Evolutionary conservation across 2,113 vertebrate genomes (phyloP).

Genomic region (Nymphicus hollandicus): DNA sequence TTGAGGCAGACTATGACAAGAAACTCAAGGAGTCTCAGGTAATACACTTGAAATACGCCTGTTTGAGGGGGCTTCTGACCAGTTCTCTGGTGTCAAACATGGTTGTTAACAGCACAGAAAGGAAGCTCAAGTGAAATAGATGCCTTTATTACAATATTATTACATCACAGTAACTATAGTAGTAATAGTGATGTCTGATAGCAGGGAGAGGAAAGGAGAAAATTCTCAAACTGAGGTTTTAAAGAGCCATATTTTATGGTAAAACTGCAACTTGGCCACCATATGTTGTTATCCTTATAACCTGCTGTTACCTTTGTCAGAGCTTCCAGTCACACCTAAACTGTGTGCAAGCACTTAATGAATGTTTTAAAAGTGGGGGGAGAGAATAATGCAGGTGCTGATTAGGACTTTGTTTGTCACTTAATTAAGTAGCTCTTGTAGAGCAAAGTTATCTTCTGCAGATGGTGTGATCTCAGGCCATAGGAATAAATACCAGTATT

Average conservation of each 20-base stretch:
- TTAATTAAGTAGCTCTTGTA: background rate
- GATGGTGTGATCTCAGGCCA: background rate
- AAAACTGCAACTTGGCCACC: background rate
- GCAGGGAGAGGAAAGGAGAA: background rate
- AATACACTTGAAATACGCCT: background rate
- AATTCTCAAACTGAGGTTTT: background rate
- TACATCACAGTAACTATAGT: background rate
- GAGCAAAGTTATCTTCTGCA: background rate
- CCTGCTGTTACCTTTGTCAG: background rate
- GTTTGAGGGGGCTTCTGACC: background rate
- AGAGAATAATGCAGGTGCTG: background rate
- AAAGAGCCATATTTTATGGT: accelerated
- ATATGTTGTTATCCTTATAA: background rate
- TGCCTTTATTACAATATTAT: background rate
- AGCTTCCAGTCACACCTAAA: background rate
- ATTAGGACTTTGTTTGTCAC: background rate
- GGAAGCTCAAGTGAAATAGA: background rate
- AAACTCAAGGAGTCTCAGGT: slow-evolving; percentile 99
- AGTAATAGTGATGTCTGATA: background rate
- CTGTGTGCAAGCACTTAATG: background rate
- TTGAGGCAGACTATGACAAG: slow-evolving; percentile 98
- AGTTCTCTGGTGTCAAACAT: background rate
- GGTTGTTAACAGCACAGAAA: background rate
- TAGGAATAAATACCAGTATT: background rate
- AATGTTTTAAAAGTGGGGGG: background rate